Evolutionary conservation across 1,140 invertebrate species (phyloP), one percentile per base, ranked within the genome.

Genomic region (Neocloeon triangulifer): DNA sequence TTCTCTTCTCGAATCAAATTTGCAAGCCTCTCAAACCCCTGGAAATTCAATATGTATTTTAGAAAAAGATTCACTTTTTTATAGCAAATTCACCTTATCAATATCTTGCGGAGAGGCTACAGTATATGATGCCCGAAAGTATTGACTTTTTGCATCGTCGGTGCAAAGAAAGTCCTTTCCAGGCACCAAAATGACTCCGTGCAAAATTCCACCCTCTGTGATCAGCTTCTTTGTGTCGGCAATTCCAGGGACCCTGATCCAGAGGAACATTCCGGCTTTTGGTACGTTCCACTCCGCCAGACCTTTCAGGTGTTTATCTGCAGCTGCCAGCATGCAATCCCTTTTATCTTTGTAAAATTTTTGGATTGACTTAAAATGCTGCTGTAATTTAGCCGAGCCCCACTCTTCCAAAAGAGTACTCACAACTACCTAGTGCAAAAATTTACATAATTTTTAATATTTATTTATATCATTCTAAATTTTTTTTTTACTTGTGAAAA

Each of bases 211-310:
- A 38, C 62, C 48, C 32, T 66, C 56, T 56, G 66, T 63, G 2
- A 80, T 62, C 64, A 82, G 69, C 36, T 69, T 62, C 49, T 68
- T 69, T 3, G 73, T 71, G 43, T 80, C 73, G 0, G 59, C 47
- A 0, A 81, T 53, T 5, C 61, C 67, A 7, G 50, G 54, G 2
- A 78, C 58, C 45, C 68, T 65, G 8, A 80, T 58, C 77, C 78
- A 82, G 8, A 79, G 52, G 50, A 79, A 81, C 58, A 82, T 70
- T 2, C 78, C 77, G 10, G 66, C 75, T 1, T 49, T 47, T 1
- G 78, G 76, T 19, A 59, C 41, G 5, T 50, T 42, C 62, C 74
- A 79, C 23, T 73, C 64, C 4, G 61, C 73, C 2, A 79, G 46
- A 20, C 61, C 66, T 59, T 44, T 50, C 7, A 79, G 51, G 46